Conservation (phyloP, 35 echinoderm and acorn worm genomes). For the Strongylocentrotus purpuratus region DNA sequence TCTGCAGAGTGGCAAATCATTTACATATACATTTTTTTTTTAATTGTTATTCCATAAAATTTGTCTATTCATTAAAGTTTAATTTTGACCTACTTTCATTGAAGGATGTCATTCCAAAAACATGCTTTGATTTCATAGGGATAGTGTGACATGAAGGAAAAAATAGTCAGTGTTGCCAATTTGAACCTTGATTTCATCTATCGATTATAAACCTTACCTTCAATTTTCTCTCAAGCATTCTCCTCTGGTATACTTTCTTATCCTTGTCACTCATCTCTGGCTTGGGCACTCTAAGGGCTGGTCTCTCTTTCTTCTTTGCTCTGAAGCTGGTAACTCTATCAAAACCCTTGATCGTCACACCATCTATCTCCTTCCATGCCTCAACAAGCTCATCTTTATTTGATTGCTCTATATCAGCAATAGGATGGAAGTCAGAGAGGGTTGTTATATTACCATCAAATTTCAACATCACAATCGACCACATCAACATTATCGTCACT, state of each 20-base stretch:
- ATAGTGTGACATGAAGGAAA: neutral
- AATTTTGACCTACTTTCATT: too few species aligned
- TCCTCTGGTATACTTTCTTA: slow-evolving; percentile 13
- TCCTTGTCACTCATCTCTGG: neutral
- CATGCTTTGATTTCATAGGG: too few species aligned
- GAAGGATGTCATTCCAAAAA: too few species aligned
- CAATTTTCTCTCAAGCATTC: slow-evolving; percentile 21
- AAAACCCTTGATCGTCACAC: neutral
- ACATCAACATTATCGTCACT: neutral
- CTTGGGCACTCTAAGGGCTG: neutral
- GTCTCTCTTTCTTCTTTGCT: slow-evolving; percentile 41
- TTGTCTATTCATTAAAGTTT: too few species aligned
- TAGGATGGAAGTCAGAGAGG: neutral
- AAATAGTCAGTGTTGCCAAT: neutral
- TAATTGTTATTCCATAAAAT: too few species aligned
- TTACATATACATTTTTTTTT: too few species aligned
- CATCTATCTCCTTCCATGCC: slow-evolving; percentile 19
- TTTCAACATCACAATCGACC: neutral
- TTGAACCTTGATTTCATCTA: neutral
- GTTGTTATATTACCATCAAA: neutral
- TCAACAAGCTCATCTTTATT: neutral
- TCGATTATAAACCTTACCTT: slow-evolving; percentile 14
- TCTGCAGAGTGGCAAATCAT: too few species aligned
- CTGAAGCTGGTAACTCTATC: neutral
- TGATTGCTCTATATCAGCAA: neutral